A percentile compares a stretch with the other conserved stretches of the same genome.
Evolutionary conservation across 2,113 vertebrate genomes (phyloP).

Genomic region (Paradisaea rubra): DNA sequence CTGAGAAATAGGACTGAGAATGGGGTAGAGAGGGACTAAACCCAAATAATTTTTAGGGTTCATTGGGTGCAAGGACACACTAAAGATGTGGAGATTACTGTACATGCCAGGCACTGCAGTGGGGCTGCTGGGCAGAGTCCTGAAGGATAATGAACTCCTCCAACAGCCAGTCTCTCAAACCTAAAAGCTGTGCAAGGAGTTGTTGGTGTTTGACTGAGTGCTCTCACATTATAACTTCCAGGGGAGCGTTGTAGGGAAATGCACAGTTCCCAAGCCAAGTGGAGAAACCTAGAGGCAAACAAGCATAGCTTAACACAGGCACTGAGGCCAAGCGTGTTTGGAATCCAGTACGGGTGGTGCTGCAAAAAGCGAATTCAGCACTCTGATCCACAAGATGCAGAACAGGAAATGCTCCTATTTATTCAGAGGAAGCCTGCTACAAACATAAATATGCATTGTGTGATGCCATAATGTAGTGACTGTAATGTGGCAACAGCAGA

Average conservation of each 20-base stretch:
- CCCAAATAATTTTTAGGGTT: neutral
- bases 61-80: neutral
- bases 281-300: neutral
- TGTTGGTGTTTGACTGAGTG: neutral
- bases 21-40: neutral
- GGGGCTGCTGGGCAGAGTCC: neutral
- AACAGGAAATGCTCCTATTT: neutral
- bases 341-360: neutral
- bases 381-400: neutral
- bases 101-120: neutral
- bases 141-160: neutral
- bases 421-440: neutral
- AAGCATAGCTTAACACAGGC: neutral
- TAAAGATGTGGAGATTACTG: neutral
- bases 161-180: neutral
- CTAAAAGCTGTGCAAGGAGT: neutral
- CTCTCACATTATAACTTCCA: neutral
- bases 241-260: neutral
- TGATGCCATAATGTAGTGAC: neutral
- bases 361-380: neutral
- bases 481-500: neutral
- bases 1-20: neutral
- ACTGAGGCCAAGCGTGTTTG: neutral
- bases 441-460: neutral
- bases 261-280: neutral